phyloP scores from a whole-genome alignment of 1,140 invertebrate genomes.

The Ips nitidus region DNA sequence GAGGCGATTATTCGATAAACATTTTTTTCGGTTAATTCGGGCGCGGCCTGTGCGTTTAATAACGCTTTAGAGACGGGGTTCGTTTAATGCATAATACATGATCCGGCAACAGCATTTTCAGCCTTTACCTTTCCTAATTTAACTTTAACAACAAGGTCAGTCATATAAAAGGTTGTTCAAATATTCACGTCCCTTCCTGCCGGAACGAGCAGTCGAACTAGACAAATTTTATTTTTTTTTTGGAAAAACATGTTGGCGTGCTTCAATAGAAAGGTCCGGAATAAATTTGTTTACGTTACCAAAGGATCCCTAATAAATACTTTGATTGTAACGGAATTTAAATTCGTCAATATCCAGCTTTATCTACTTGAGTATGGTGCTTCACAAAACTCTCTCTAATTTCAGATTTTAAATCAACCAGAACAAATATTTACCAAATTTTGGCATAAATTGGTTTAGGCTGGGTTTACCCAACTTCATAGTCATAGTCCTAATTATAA shows the following conservation, averaged over 20 bases:
- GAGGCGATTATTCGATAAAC: not conserved
- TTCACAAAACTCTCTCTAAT: no score
- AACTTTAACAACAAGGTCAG: conserved; percentile 11
- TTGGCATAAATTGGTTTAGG: no score
- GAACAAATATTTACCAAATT: no score
- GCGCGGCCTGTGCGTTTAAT: not conserved
- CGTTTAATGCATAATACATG: conserved; percentile 8
- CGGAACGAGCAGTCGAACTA: not conserved
- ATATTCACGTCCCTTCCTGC: not conserved
- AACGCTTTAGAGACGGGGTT: not conserved
- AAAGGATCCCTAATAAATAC: no score
- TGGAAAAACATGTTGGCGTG: not conserved
- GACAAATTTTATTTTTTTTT: not conserved
- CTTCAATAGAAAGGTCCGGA: not conserved
- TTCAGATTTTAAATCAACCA: no score
- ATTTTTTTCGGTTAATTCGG: not conserved
- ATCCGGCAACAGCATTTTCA: not conserved
- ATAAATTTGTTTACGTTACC: no score
- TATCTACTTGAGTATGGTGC: no score
- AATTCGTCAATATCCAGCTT: no score
- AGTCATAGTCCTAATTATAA: no score
- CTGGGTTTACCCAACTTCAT: no score
- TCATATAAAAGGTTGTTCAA: conserved; percentile 9
- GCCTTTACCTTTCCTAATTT: conserved; percentile 12
- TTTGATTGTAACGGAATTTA: no score